phyloP scores from a whole-genome alignment of 2,888 invertebrate species.

The Microctonus hyperodae region DNA sequence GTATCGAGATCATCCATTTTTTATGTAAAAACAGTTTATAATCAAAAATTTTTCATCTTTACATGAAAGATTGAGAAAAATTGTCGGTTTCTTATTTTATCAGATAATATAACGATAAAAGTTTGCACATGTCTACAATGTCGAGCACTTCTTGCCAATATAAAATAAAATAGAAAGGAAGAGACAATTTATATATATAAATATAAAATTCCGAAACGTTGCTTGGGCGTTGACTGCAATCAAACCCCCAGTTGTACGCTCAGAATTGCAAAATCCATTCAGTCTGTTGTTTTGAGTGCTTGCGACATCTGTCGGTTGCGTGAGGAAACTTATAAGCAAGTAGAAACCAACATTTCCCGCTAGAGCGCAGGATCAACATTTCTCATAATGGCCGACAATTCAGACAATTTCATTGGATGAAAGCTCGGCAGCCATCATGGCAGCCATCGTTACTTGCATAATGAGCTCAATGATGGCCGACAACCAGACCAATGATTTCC shows the following conservation, averaged over 20 bases:
- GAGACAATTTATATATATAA: neutral
- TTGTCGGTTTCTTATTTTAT: neutral
- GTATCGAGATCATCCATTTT: neutral
- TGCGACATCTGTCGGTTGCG: conserved; percentile 54
- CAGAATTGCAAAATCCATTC: neutral
- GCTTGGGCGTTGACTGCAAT: neutral
- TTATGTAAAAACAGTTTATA: neutral
- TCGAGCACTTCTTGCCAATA: conserved; percentile 19
- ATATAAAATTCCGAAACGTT: neutral
- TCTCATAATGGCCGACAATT: conserved; percentile 53
- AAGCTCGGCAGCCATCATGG: conserved; percentile 65
- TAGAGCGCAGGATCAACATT: conserved; percentile 52
- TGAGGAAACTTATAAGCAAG: conserved; percentile 37
- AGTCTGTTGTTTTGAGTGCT: conserved; percentile 30
- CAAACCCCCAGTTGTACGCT: neutral
- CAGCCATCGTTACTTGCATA: conserved; percentile 57
- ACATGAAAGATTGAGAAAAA: neutral
- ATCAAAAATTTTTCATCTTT: neutral
- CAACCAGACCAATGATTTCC: conserved; percentile 52
- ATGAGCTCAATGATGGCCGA: conserved; percentile 59
- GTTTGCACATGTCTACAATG: conserved; percentile 19
- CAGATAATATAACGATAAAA: conserved; percentile 27
- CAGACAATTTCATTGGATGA: conserved; percentile 61
- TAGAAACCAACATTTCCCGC: conserved; percentile 42
- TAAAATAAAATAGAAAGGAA: neutral